These are phyloP conservation scores for Ceyx cyanopectus DNA, from an alignment of 2,113 vertebrate species.

Conservation along the genomic window DNA sequence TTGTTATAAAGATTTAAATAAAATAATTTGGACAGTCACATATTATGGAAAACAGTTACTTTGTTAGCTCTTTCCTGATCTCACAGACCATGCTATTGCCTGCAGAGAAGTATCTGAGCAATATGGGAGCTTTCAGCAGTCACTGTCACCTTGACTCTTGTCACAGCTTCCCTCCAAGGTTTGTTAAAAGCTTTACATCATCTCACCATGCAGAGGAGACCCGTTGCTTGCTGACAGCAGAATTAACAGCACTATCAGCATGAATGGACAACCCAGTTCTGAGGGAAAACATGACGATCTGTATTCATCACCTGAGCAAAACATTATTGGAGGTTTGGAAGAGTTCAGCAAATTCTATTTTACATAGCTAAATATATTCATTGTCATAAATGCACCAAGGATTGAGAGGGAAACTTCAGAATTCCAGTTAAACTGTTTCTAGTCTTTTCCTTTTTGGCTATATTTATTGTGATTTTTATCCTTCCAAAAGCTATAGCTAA, in stretches of 20 bases:
- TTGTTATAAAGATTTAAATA: neutral
- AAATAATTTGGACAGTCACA: neutral
- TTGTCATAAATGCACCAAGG: neutral
- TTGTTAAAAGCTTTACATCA: neutral
- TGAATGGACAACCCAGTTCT: neutral
- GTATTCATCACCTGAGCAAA: neutral
- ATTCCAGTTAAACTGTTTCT: neutral
- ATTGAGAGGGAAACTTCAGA: neutral
- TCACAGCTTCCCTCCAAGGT: neutral
- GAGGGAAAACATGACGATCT: neutral
- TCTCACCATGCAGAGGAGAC: neutral
- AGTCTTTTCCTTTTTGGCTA: neutral
- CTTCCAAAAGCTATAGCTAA: neutral
- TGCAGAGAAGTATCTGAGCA: neutral
- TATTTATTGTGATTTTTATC: neutral
- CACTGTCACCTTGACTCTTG: neutral
- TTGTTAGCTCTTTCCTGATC: neutral
- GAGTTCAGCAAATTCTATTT: neutral
- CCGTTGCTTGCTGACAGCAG: neutral
- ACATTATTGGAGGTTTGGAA: neutral
- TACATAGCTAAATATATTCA: neutral
- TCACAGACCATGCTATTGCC: neutral
- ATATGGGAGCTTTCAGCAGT: neutral
- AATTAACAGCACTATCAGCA: neutral
- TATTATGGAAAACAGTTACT: neutral